Conservation (phyloP, 2,113 vertebrate genomes). For the Lontra canadensis region DNA sequence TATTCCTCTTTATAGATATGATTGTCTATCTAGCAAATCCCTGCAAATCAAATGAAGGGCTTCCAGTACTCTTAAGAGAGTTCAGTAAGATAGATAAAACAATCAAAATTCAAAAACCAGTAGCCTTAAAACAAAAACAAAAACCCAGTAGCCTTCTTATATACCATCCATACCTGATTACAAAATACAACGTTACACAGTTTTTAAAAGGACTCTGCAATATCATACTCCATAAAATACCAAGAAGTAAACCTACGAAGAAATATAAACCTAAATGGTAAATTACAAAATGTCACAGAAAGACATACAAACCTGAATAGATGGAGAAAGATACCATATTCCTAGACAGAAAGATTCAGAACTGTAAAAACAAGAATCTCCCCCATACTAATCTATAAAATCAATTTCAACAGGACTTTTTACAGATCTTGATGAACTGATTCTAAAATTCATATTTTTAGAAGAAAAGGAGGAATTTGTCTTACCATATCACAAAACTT, state of each 20-base stretch:
- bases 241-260: background rate
- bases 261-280: background rate
- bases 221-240: background rate
- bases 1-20: background rate
- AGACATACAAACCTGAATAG: background rate
- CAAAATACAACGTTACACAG: background rate
- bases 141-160: background rate
- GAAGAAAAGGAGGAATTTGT: background rate
- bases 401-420: background rate
- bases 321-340: background rate
- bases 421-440: background rate
- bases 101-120: background rate
- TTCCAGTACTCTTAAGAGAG: background rate
- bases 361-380: background rate
- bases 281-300: constrained; percentile 8
- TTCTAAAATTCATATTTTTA: background rate
- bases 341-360: background rate
- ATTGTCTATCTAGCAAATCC: background rate
- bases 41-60: background rate
- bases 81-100: background rate
- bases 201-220: background rate
- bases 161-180: background rate
- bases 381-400: background rate
- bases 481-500: background rate
- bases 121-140: too few relatives aligned